Conservation (phyloP, 2,888 invertebrate species). For the Operophtera brumata region DNA sequence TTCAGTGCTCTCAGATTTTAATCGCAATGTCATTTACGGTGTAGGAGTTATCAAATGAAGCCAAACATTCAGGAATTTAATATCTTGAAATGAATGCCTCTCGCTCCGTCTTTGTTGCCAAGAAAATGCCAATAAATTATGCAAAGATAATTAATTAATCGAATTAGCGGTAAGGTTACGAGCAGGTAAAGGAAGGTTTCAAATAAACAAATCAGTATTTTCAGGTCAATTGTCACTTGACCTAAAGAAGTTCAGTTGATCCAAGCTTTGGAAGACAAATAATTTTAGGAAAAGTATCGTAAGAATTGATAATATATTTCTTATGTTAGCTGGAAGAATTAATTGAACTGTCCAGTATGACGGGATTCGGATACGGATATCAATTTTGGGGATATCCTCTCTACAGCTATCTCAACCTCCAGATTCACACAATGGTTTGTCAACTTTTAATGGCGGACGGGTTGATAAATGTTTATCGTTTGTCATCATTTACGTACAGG, state of each 20-base stretch:
- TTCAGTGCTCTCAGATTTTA: no score
- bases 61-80: constrained; percentile 43
- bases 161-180: constrained; percentile 38
- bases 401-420: no score
- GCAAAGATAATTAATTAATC: constrained; percentile 36
- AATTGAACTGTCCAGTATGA: no score
- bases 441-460: no score
- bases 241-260: background rate
- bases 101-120: constrained; percentile 42
- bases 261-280: background rate
- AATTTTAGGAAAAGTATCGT: no score
- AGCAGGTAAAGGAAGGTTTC: background rate
- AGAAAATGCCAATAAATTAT: constrained; percentile 51
- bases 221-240: no score
- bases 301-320: no score
- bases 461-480: background rate
- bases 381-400: no score
- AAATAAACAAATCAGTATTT: no score
- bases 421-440: no score
- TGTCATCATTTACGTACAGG: no score
- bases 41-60: constrained; percentile 15
- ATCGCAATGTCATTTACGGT: background rate
- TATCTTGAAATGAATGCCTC: constrained; percentile 46
- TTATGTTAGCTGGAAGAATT: background rate
- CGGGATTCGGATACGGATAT: no score